phyloP scores from a whole-genome alignment of 1,140 invertebrate species.

The Penaeus japonicus region DNA sequence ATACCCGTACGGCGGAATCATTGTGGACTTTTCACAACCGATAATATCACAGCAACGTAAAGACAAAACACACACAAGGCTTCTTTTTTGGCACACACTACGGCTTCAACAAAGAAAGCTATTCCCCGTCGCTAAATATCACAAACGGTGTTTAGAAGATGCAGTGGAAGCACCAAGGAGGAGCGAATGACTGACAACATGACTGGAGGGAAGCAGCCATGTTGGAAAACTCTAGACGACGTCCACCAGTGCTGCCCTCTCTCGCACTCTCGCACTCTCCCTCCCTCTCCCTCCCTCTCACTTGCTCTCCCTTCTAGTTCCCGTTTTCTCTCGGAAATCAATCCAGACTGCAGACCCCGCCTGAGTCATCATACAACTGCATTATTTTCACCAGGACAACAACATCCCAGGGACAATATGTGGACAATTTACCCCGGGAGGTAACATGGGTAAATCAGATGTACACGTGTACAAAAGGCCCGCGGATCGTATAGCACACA shows the following conservation, averaged over 20 bases:
- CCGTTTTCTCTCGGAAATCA: conserved; percentile 49
- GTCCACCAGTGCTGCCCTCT: conserved; percentile 34
- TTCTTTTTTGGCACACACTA: conserved; percentile 3
- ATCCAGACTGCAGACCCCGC: conserved; percentile 16
- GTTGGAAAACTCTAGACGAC: not conserved
- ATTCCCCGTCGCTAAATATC: no score
- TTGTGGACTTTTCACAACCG: not conserved
- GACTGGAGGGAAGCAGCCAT: conserved; percentile 11
- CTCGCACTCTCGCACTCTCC: not conserved
- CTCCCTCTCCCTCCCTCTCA: no score
- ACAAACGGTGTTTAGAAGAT: not conserved
- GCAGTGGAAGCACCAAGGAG: conserved; percentile 19
- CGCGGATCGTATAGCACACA: not conserved
- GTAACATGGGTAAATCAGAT: no score
- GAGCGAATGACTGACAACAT: conserved; percentile 30
- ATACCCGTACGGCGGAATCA: conserved; percentile 41
- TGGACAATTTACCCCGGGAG: no score
- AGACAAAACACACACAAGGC: not conserved
- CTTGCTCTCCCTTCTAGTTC: not conserved
- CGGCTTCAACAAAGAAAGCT: not conserved
- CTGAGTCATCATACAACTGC: not conserved
- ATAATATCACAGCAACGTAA: not conserved
- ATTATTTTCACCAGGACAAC: not conserved
- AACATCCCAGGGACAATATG: not conserved
- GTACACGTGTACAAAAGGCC: no score